Evolutionary conservation across 64 coral and sea anemone species (phyloP), one percentile per base, ranked within the genome.

Genomic region (Trachythela sp.): DNA sequence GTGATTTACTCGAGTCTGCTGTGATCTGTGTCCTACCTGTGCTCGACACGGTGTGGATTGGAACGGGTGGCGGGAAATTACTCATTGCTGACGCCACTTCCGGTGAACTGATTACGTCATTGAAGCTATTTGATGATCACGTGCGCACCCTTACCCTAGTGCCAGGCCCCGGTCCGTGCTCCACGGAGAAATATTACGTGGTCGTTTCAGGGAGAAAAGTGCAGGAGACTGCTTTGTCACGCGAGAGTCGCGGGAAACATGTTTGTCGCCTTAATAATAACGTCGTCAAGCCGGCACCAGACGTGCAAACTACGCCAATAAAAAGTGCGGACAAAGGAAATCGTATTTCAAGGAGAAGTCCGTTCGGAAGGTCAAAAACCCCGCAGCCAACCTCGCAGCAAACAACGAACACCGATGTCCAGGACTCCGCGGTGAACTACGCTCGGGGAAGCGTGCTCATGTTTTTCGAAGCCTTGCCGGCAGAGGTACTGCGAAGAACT

Each of bases 141-240:
- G 94, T 92, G 4, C 93, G 95, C 18, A 98, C 88, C 9, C 83
- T 98, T 8, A 89, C 95, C 8, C 36, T 92, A 32, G 86, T 91
- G 36, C 30, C 86, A 77, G 93, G 89, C 14, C 93, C 91, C 37
- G 95, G 93, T 38, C 93, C 93, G 26, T 94, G 91, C 40, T 85
- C 84, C 40, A 93, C 91, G 0, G 95, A 98, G 72, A 93, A 94
- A 41, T 89, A 85, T 33, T 98, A 90, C 40, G 93, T 98, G 8
- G 88, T 98, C 70, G 94, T 91, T 40, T 94, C 95, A 18, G 95
- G 95, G 39, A 92, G 94, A 72, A 90, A 86, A 7, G 14, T 98
- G 24, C 67, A 91, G 33, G 75, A 80, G 33, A 37, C 75, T 13
- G 75, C 75, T 37, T 35, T 80, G 15, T 80, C 33, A 4, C 75